Base-by-base conservation (phyloP, 2,888 invertebrate genomes). In the Phanerotoma sp. region DNA sequence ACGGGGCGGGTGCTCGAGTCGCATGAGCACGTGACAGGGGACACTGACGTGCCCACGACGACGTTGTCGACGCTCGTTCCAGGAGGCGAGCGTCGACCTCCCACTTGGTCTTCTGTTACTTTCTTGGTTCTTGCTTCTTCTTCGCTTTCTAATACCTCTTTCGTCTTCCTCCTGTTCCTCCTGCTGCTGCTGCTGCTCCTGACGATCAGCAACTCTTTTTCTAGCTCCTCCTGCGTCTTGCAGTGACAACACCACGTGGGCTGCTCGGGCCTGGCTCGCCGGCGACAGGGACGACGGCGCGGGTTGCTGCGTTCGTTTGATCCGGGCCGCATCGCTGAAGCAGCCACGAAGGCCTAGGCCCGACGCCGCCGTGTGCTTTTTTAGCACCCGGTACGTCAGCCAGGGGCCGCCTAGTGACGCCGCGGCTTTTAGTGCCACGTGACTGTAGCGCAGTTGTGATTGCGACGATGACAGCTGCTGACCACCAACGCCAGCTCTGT, bases 291-390 rank as follows among this genome's bases (percentile, higher is more conserved):
- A 62, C 60, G 62, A 57, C 61, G 64, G 60, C 56, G 62, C 62
- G 61, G 64, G 62, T 63, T 68, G 57, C 49, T 66, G 68, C 65
- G 66, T 58, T 67, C 65, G 68, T 66, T 66, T 65, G 63, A 64
- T 66, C 68, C 69, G 66, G 79, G 44, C 74, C 80, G 57, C 75
- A 76, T 62, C 78, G 81, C 61, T 81, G 55, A 55, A 55, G 46
- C 25, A 45, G 82, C 60, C 65, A 70, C 47, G 75, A 74, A 57
- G 79, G 79, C 38, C 73, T 79, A 55, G 54, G 72, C 45, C 67
- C 78, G 21, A 75, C 79, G 54, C 73, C 50, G 41, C 55, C 41
- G 33, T 79, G 45, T 45, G 46, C 50, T 42, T 50, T 18, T 37
- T 15, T 25, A 11, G 65, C 3, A 78, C 58, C 56, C 56, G 57